These are phyloP conservation scores for Protobothrops flavoviridis DNA, from an alignment of 2,113 vertebrate species.

Conservation along the genomic window DNA sequence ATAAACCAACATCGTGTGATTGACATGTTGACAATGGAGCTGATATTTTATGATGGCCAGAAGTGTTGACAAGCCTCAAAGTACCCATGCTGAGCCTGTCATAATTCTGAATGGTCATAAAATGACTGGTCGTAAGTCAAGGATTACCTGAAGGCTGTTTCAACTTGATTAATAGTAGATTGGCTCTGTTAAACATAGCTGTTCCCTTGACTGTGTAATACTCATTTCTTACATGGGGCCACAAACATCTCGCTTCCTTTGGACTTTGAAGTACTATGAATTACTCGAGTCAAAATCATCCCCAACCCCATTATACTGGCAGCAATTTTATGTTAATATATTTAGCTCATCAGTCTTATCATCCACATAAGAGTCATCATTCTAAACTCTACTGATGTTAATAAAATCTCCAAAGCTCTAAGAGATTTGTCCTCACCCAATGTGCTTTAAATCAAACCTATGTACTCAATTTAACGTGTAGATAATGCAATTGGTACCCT, in stretches of 20 bases:
- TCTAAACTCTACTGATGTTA: neutral
- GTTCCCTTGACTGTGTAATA: neutral
- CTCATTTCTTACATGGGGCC: neutral
- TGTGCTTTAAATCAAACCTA: constrained; percentile 31
- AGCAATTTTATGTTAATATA: neutral
- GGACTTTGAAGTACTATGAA: neutral
- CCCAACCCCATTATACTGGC: neutral
- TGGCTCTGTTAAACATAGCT: neutral
- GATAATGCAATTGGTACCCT: constrained; percentile 47
- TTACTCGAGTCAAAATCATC: neutral
- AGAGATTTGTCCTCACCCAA: neutral
- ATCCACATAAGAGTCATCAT: neutral
- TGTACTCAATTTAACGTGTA: constrained; percentile 45
- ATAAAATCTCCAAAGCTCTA: neutral
- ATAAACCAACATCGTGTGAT: neutral
- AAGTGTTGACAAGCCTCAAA: neutral
- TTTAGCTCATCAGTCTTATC: neutral
- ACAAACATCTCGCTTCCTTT: neutral
- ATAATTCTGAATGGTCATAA: neutral
- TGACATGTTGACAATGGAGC: neutral
- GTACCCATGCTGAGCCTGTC: neutral
- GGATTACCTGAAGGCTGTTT: neutral
- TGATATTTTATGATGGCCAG: neutral
- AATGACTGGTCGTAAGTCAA: neutral
- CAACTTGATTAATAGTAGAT: neutral